These are phyloP conservation scores for Epinephelus coioides DNA, from an alignment of 2,797 vertebrate genomes.

Conservation along the genomic window DNA sequence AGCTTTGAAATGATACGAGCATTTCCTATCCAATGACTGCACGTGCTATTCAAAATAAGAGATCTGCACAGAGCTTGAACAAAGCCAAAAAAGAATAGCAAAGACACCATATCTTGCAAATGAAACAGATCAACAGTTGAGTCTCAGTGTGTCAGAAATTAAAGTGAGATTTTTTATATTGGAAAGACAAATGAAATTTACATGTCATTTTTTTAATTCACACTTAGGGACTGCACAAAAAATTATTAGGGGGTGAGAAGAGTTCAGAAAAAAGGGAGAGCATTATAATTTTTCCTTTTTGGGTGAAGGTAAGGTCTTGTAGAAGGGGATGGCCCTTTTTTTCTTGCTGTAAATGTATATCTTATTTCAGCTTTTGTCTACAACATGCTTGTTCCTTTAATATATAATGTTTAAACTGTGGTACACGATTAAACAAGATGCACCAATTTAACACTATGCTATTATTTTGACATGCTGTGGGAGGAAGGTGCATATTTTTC, in stretches of 20 bases:
- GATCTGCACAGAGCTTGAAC: background rate
- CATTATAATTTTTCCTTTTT: background rate
- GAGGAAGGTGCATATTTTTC: background rate
- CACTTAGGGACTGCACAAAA: background rate
- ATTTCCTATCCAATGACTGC: background rate
- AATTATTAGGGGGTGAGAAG: background rate
- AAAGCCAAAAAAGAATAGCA: background rate
- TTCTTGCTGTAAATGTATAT: background rate
- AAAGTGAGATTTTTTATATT: background rate
- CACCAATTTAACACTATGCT: background rate
- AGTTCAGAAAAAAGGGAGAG: background rate
- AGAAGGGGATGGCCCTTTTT: background rate
- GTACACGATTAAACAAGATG: too few species aligned
- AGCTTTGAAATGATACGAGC: slow-evolving; percentile 9
- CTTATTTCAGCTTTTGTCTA: background rate
- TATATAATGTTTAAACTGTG: background rate
- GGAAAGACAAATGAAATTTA: background rate
- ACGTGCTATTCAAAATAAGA: background rate
- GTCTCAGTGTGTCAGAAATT: background rate
- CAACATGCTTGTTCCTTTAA: too few species aligned
- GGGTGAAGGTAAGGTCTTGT: background rate
- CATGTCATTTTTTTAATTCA: background rate
- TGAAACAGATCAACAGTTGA: background rate
- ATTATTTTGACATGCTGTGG: background rate
- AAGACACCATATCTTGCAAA: background rate